Conservation (phyloP, 1,140 invertebrate species). For the Dolichoris vasculosae region DNA sequence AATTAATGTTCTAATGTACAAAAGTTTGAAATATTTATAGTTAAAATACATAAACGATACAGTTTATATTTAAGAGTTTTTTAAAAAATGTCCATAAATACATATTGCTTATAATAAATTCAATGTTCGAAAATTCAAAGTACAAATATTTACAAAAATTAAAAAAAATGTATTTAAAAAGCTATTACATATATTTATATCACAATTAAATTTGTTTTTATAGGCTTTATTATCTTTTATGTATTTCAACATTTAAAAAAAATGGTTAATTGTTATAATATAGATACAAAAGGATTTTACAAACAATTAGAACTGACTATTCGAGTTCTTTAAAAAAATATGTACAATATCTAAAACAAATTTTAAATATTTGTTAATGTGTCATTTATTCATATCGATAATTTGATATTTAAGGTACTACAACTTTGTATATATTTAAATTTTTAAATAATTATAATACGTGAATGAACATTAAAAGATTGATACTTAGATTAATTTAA, state of each 20-base stretch:
- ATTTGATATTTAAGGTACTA: conserved; percentile 35
- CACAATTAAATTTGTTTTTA: conserved; percentile 15
- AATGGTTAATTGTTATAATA: conserved; percentile 22
- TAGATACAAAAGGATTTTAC: not conserved
- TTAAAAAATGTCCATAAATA: conserved; percentile 17
- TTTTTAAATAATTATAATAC: conserved; percentile 35
- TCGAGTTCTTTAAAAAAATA: conserved; percentile 36
- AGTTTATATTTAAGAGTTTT: conserved; percentile 7
- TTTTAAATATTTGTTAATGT: conserved; percentile 29
- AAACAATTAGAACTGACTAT: conserved; percentile 39
- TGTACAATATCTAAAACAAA: conserved; percentile 27
- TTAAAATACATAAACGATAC: conserved; percentile 34
- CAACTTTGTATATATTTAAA: conserved; percentile 42
- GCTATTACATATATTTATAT: conserved; percentile 3
- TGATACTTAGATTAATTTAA: conserved; percentile 55
- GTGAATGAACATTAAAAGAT: conserved; percentile 44
- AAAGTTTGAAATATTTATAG: not conserved
- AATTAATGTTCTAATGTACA: conserved; percentile 31
- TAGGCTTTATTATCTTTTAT: conserved; percentile 25
- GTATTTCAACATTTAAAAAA: conserved; percentile 17
- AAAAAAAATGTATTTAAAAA: conserved; percentile 20
- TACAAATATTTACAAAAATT: conserved; percentile 45
- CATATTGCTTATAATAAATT: conserved; percentile 10
- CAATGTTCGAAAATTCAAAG: conserved; percentile 27
- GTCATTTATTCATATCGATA: conserved; percentile 32